Conservation (phyloP, 2,113 vertebrate species). For the Indicator maculatus region DNA sequence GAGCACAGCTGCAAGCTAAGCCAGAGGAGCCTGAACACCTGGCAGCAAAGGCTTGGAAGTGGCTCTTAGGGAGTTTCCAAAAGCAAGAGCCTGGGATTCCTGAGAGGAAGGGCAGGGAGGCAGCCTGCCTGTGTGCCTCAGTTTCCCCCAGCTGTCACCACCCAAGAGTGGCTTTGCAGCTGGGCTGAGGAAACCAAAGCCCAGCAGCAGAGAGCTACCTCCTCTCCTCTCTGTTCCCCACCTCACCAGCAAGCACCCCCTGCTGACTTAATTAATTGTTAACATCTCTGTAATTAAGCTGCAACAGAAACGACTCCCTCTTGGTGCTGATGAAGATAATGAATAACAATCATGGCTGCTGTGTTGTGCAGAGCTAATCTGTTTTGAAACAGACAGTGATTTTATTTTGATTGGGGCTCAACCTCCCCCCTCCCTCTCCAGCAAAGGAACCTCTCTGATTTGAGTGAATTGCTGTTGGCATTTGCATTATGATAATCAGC, state of each 20-base stretch:
- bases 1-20: not conserved
- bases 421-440: not conserved
- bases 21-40: not conserved
- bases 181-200: not conserved
- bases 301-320: slow-evolving; percentile 45
- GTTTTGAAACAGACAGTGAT: slow-evolving; percentile 68
- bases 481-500: slow-evolving; percentile 54
- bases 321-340: slow-evolving; percentile 62
- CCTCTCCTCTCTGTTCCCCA: not conserved
- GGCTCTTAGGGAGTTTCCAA: not conserved
- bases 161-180: not conserved
- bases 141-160: not conserved
- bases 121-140: not conserved
- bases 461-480: slow-evolving; percentile 61
- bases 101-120: not conserved
- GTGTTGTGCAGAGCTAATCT: slow-evolving; percentile 58
- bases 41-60: not conserved
- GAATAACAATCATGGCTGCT: slow-evolving; percentile 58
- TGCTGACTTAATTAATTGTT: slow-evolving; percentile 57
- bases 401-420: slow-evolving; percentile 66
- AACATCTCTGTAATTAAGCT: slow-evolving; percentile 56
- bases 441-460: slow-evolving; percentile 57
- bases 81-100: not conserved
- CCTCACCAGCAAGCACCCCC: slow-evolving; percentile 22
- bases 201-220: not conserved